Base-by-base conservation (phyloP, 2,113 vertebrate genomes). In the Sceloporus tristichus region DNA sequence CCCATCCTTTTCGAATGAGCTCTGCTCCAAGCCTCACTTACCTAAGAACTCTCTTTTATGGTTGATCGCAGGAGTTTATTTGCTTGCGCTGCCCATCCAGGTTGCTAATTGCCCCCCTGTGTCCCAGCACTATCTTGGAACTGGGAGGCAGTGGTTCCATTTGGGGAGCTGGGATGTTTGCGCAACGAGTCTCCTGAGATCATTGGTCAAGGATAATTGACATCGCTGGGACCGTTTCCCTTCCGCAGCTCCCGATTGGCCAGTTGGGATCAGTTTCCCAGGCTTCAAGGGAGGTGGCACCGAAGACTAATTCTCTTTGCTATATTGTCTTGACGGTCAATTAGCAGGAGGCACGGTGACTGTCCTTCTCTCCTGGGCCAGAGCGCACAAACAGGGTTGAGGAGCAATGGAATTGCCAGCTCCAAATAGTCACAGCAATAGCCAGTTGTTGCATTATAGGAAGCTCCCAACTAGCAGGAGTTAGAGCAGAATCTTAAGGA, bases 161-260 rank as follows among this genome's bases (percentile, higher is more conserved):
- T 90, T 79, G 86, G 89, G 88, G 79, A 78, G 54, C 71, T 90
- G 87, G 84, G 68, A 40, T 83, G 73, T 66, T 85, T 88, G 88
- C 92, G 91, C 94, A 95, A 93, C 85, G 53, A 85, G 87, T 94
- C 92, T 91, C 92, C 56, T 8, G 92, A 92, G 93, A 90, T 90
- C 93, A 91, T 65, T 89, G 86, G 85, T 87, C 85, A 66, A 86
- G 53, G 91, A 93, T 91, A 94, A 95, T 94, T 92, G 92, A 90
- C 79, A 75, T 92, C 93, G 90, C 65, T 81, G 86, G 87, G 90
- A 88, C 54, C 88, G n/a, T 82, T 94, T 90, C 48, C 70, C 91
- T 93, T 92, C 86, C 87, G 40, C 42, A 77, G 82, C 86, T 70
- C 79, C 78, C 82, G 94, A 91, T 85, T 88, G 89, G 83, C 90